phyloP scores from a whole-genome alignment of 2,113 vertebrate species.

The Acanthochromis polyacanthus region DNA sequence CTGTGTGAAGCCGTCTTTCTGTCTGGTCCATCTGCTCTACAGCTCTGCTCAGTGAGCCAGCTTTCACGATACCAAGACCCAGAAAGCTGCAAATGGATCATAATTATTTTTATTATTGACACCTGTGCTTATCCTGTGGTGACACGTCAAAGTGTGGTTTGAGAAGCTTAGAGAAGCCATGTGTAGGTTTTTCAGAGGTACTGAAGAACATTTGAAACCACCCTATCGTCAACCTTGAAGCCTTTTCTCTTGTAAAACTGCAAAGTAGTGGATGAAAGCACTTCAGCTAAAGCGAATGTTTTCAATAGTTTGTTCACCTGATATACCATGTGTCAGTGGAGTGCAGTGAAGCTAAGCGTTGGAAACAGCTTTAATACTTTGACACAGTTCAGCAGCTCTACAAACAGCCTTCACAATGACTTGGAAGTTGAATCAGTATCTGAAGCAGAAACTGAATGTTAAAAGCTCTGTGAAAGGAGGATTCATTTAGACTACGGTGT shows the following conservation, averaged over 20 bases:
- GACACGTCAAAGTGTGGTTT: not conserved
- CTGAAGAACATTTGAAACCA: not conserved
- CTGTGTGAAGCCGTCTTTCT: not conserved
- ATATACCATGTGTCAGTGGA: too few relatives aligned
- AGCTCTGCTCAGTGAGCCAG: constrained; percentile 17
- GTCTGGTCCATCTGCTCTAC: constrained; percentile 24
- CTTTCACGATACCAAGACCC: not conserved
- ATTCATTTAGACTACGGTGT: too few relatives aligned
- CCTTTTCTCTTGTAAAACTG: not conserved
- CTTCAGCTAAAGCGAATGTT: not conserved
- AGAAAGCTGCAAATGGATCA: constrained; percentile 7
- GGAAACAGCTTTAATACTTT: too few relatives aligned
- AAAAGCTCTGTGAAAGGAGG: too few relatives aligned
- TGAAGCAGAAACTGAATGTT: too few relatives aligned
- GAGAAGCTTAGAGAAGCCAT: not conserved
- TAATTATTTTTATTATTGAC: constrained; percentile 27
- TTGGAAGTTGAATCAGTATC: too few relatives aligned
- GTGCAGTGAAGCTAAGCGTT: too few relatives aligned
- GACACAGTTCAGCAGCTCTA: too few relatives aligned
- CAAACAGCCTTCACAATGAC: too few relatives aligned
- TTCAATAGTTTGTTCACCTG: not conserved
- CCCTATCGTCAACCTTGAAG: not conserved
- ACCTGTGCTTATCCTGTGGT: not conserved
- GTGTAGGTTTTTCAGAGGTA: not conserved
- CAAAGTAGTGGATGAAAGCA: too few relatives aligned